Conservation (phyloP, 2,797 vertebrate species). For the Ceryle rudis region DNA sequence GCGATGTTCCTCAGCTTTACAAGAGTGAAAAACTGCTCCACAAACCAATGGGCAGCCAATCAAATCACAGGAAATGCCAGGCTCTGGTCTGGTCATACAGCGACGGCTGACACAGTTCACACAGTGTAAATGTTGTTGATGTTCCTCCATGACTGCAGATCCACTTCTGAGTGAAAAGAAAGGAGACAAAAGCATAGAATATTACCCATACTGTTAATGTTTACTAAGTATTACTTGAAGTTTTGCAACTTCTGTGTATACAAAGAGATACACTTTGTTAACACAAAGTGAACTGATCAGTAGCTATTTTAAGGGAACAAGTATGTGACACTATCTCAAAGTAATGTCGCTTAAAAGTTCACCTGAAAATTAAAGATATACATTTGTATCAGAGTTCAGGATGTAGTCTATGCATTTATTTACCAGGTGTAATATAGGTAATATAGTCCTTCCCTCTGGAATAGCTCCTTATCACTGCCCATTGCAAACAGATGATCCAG, state of each 20-base stretch:
- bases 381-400: neutral
- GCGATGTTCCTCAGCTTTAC: constrained; percentile 93
- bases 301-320: neutral
- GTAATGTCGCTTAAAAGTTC: neutral
- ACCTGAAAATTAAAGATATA: neutral
- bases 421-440: neutral
- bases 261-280: neutral
- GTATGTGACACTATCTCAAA: neutral
- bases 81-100: constrained; percentile 95
- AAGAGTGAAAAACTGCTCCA: constrained; percentile 95
- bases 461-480: neutral
- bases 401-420: neutral
- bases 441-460: neutral
- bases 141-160: constrained; percentile 85
- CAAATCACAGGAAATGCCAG: constrained; percentile 91
- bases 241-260: neutral
- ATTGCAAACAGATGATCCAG: neutral
- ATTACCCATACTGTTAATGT: neutral
- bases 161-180: constrained; percentile 61
- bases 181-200: neutral
- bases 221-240: neutral
- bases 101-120: constrained; percentile 94
- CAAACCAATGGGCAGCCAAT: constrained; percentile 94
- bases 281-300: neutral
- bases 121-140: constrained; percentile 91